Percentiles rank a stretch among this genome's conserved stretches.
Evolutionary conservation across 2,888 invertebrate species (phyloP).

Genomic region (Caenorhabditis sp.): DNA sequence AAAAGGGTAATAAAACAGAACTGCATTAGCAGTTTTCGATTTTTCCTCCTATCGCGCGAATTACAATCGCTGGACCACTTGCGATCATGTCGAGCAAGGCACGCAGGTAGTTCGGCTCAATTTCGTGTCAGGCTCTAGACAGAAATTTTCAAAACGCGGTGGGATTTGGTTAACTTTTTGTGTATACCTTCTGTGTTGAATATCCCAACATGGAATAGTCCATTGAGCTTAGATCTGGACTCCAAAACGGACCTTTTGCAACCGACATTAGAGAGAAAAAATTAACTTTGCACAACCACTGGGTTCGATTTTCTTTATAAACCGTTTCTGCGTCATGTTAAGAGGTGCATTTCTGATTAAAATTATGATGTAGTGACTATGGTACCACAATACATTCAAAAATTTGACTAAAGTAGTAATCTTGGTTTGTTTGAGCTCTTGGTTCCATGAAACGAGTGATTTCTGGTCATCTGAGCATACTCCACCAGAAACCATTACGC

Average conservation of each 20-base stretch:
- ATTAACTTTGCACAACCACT: slow-evolving; percentile 14
- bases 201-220: slow-evolving; percentile 8
- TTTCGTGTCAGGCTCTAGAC: neutral
- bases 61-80: neutral
- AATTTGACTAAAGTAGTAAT: slow-evolving; percentile 21
- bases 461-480: slow-evolving; percentile 17
- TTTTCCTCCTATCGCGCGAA: neutral
- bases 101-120: slow-evolving; percentile 2
- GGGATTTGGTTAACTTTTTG: neutral
- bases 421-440: slow-evolving; percentile 22
- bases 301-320: slow-evolving; percentile 14
- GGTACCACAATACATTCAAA: slow-evolving; percentile 14
- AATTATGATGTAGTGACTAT: slow-evolving; percentile 14
- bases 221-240: slow-evolving; percentile 3
- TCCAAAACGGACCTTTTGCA: neutral
- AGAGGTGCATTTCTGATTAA: slow-evolving; percentile 5
- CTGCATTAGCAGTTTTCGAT: slow-evolving; percentile 2
- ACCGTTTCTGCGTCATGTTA: slow-evolving; percentile 21
- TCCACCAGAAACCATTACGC: slow-evolving; percentile 26
- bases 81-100: neutral
- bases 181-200: neutral
- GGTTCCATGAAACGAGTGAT: slow-evolving; percentile 23
- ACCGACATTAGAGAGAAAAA: neutral
- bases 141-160: neutral
- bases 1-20: neutral